Percentiles rank a stretch among this genome's conserved stretches.
These are phyloP conservation scores for Vultur gryphus DNA, from an alignment of 2,797 vertebrate genomes.

Conservation along the genomic window DNA sequence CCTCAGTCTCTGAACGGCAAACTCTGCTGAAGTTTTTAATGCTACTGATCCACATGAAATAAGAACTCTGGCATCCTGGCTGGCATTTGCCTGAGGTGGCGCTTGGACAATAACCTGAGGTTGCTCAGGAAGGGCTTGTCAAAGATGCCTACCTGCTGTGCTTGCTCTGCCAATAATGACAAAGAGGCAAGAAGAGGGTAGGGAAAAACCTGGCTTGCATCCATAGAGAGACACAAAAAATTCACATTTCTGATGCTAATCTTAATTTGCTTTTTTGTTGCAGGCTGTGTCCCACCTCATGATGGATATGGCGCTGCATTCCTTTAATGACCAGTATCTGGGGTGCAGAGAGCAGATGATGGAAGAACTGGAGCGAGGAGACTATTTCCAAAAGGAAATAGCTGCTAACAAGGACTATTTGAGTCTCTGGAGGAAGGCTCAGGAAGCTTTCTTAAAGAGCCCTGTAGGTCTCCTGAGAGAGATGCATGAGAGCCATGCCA, in stretches of 20 bases:
- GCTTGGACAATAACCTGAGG: neutral
- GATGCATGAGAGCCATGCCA: slow-evolving; percentile 19
- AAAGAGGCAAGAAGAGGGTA: neutral
- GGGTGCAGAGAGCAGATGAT: slow-evolving; percentile 56
- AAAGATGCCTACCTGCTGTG: neutral
- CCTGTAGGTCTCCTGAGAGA: slow-evolving; percentile 11
- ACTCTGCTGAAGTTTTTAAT: neutral
- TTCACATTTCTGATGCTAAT: neutral
- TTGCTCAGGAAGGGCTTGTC: neutral
- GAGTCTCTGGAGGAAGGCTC: slow-evolving; percentile 44
- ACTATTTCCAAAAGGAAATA: slow-evolving; percentile 62
- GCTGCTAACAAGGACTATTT: neutral
- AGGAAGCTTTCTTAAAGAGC: neutral
- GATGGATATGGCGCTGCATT: slow-evolving; percentile 52
- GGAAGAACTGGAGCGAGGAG: slow-evolving; percentile 12
- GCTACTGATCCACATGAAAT: neutral
- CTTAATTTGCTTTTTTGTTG: neutral
- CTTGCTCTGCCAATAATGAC: neutral
- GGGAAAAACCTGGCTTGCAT: neutral
- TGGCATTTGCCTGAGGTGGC: neutral
- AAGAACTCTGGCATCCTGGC: neutral
- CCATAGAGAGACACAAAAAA: neutral
- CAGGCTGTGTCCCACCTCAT: neutral
- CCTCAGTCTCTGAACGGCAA: neutral
- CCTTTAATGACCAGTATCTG: slow-evolving; percentile 73